A percentile compares a stretch with the other conserved stretches of the same genome.
phyloP scores from a whole-genome alignment of 2,113 vertebrate genomes.

The Orcinus orca region DNA sequence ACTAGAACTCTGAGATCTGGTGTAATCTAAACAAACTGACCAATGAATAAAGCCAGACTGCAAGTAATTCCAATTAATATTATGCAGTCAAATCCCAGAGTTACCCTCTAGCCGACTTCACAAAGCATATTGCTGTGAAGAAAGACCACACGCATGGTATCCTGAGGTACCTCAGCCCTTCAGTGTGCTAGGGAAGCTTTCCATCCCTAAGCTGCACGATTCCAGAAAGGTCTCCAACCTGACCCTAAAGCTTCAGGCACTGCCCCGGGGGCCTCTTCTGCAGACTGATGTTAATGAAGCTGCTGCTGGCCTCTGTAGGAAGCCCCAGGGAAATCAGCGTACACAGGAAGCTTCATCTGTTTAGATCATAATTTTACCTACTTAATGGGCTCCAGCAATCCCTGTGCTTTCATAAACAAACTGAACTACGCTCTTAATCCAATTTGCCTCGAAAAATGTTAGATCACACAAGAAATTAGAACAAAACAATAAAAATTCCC shows the following conservation, averaged over 20 bases:
- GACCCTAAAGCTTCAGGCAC: neutral
- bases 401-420: neutral
- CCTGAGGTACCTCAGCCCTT: neutral
- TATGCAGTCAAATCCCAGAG: neutral
- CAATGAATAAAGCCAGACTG: neutral
- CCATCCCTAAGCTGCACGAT: too few relatives aligned
- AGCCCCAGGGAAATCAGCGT: neutral
- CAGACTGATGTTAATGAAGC: neutral
- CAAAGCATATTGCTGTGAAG: neutral
- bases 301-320: neutral
- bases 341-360: neutral
- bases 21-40: neutral
- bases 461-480: neutral
- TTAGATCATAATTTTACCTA: neutral
- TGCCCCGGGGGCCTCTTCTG: neutral
- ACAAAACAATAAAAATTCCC: neutral
- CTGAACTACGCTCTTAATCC: neutral
- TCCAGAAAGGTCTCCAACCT: neutral
- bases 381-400: neutral
- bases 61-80: neutral
- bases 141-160: fast-evolving
- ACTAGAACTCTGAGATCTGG: neutral
- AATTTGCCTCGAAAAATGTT: neutral
- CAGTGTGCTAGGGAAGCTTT: fast-evolving
- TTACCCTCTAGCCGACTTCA: neutral